These are phyloP conservation scores for Oxytorus armatus DNA, from an alignment of 2,888 invertebrate species.

Conservation along the genomic window DNA sequence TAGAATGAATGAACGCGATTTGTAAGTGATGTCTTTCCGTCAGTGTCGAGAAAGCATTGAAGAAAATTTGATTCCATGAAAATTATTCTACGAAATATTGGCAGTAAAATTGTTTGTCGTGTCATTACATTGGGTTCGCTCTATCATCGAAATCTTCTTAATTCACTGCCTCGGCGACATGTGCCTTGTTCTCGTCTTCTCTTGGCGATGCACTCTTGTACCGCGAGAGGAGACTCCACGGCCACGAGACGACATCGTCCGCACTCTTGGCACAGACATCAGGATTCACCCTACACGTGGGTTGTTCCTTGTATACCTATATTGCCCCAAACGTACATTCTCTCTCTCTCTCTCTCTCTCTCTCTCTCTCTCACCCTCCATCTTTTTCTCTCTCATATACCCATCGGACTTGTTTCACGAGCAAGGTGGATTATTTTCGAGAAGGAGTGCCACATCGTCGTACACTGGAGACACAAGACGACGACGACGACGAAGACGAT, in stretches of 20 bases:
- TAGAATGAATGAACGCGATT: no score
- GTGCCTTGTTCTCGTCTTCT: neutral
- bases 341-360: constrained; percentile 10
- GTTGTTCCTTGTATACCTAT: constrained; percentile 9
- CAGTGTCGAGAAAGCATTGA: no score
- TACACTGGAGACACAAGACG: constrained; percentile 44
- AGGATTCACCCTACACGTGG: constrained; percentile 58
- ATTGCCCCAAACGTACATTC: constrained; percentile 9
- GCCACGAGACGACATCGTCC: constrained; percentile 42
- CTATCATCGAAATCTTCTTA: constrained; percentile 23
- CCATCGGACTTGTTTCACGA: constrained; percentile 65
- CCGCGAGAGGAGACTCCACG: neutral
- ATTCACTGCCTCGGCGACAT: neutral
- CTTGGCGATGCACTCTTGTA: constrained; percentile 13
- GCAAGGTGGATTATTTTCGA: constrained; percentile 69
- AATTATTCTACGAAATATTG: neutral
- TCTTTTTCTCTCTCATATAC: constrained; percentile 10
- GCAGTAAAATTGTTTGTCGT: neutral
- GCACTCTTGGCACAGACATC: constrained; percentile 45
- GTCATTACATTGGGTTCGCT: neutral
- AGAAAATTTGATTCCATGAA: neutral
- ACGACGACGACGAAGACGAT: constrained; percentile 44
- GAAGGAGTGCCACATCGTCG: constrained; percentile 62
- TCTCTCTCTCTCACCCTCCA: constrained; percentile 21
- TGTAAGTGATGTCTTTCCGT: no score